These are phyloP conservation scores for Drosophila mettleri DNA, from an alignment of 2,888 invertebrate species.

Conservation along the genomic window DNA sequence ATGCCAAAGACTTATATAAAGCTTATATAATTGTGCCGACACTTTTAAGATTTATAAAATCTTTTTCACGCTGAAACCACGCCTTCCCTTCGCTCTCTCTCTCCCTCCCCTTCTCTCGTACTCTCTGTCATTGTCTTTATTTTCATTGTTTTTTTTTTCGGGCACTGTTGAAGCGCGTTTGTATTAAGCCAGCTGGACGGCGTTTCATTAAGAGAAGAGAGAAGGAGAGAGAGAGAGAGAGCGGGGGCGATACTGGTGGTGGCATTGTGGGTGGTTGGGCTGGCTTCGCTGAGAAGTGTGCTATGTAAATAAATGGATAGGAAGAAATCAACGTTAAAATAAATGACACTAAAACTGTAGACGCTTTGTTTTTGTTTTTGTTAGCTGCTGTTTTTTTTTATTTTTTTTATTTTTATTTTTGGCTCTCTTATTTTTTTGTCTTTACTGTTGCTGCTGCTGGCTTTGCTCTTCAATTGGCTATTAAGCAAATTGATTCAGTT, in stretches of 20 bases:
- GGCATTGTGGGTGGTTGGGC: slow-evolving; percentile 1
- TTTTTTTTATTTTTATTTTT: slow-evolving; percentile 6
- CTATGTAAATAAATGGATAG: slow-evolving; percentile 82
- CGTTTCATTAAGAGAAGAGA: slow-evolving; percentile 66
- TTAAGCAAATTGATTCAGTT: slow-evolving; percentile 84
- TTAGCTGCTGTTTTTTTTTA: slow-evolving; percentile 25
- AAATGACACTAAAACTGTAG: slow-evolving; percentile 83
- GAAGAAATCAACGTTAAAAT: slow-evolving; percentile 82
- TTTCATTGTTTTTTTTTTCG: slow-evolving; percentile 30
- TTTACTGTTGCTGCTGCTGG: slow-evolving; percentile 45
- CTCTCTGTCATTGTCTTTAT: slow-evolving; percentile 5
- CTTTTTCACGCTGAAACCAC: slow-evolving; percentile 4
- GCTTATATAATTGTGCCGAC: slow-evolving; percentile 78
- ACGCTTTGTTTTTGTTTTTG: slow-evolving; percentile 45
- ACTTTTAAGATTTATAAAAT: slow-evolving; percentile 77
- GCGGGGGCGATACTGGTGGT: background rate
- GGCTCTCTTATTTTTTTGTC: slow-evolving; percentile 13
- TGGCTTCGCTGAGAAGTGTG: slow-evolving; percentile 66
- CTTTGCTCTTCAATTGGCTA: slow-evolving; percentile 83
- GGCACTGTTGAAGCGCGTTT: slow-evolving; percentile 48
- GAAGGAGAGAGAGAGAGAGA: background rate
- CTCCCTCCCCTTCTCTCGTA: background rate
- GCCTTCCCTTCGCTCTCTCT: background rate
- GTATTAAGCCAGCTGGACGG: slow-evolving; percentile 76
- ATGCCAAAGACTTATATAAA: slow-evolving; percentile 62